These are phyloP conservation scores for Acromyrmex echinatior DNA, from an alignment of 1,140 invertebrate genomes.

Conservation along the genomic window DNA sequence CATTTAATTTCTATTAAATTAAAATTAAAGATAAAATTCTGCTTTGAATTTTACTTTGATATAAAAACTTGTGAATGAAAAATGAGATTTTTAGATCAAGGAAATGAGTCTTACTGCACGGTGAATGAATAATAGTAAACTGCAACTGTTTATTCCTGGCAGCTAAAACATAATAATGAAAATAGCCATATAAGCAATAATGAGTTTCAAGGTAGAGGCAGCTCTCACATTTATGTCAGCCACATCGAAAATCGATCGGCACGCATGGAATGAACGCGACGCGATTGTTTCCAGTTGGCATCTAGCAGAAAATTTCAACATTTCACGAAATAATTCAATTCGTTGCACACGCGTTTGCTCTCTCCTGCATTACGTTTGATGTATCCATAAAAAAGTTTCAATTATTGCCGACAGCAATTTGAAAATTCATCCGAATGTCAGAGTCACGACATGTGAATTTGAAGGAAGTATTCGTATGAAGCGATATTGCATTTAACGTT, in stretches of 20 bases:
- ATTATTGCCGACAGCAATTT: constrained; percentile 9
- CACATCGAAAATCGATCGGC: constrained; percentile 57
- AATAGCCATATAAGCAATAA: constrained; percentile 48
- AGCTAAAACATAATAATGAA: constrained; percentile 43
- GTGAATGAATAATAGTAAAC: neutral
- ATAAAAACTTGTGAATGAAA: neutral
- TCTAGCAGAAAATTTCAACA: constrained; percentile 33
- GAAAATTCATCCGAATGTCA: constrained; percentile 13
- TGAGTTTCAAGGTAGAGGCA: constrained; percentile 50
- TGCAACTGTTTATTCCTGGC: constrained; percentile 13
- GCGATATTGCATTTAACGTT: neutral
- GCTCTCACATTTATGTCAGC: constrained; percentile 52
- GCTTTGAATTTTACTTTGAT: neutral
- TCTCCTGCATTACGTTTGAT: constrained; percentile 1
- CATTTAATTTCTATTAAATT: neutral
- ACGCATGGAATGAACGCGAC: constrained; percentile 35
- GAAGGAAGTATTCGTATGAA: neutral
- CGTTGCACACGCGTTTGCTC: neutral
- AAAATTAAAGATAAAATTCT: constrained; percentile 6
- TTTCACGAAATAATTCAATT: constrained; percentile 37
- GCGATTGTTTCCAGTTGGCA: constrained; percentile 43
- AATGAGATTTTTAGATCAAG: neutral
- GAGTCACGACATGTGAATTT: neutral
- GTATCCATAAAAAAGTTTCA: neutral
- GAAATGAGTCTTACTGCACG: neutral